Base-by-base conservation (phyloP, 2,888 invertebrate species). In the Drosophila colorata region DNA sequence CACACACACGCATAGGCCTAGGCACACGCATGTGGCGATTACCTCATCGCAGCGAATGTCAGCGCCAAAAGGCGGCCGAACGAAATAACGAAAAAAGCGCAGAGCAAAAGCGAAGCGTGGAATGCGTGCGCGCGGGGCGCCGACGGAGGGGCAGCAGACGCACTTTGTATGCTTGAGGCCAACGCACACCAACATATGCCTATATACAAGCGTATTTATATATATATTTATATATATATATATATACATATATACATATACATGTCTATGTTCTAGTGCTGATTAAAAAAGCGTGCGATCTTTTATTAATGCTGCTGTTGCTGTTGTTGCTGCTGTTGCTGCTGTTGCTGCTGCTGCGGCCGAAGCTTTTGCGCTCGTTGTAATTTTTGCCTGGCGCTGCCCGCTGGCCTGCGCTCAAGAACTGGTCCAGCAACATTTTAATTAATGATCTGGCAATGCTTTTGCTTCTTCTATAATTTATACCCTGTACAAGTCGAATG, bases 401-500 rank as follows among this genome's bases (percentile, higher is more conserved):
- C 38, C 25, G 16, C 20, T 16, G 8, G 69, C 58, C 46, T 74
- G 70, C 78, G 73, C 64, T 64, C 57, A 72, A 84, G 80, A 86
- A 86, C 86, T 87, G 86, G 87, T 87, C 86, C 88, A 81, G 81
- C 86, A 83, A 87, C 86, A 83, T 86, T 86, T 87, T 83, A 83
- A 86, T 87, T 87, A 86, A 87, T 87, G 87, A 85, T 87, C 87
- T 61, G 60, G 52, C 74, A 70, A 66, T 56, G 70, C 58, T 63
- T 35, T 47, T 57, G 70, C 59, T 66, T 58, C 70, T 52, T 55
- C 58, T 55, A 69, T 35, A 51, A 43, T 37, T 38, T 23, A 63
- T 70, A 60, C 74, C 67, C 75, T 75, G 25, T 41, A 55, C 0
- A 41, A 40, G 7, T 18, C 2, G 2, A 18, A 8, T 16, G 9